phyloP scores from a whole-genome alignment of 2,797 vertebrate genomes.

The Phataginus tetradactyla region DNA sequence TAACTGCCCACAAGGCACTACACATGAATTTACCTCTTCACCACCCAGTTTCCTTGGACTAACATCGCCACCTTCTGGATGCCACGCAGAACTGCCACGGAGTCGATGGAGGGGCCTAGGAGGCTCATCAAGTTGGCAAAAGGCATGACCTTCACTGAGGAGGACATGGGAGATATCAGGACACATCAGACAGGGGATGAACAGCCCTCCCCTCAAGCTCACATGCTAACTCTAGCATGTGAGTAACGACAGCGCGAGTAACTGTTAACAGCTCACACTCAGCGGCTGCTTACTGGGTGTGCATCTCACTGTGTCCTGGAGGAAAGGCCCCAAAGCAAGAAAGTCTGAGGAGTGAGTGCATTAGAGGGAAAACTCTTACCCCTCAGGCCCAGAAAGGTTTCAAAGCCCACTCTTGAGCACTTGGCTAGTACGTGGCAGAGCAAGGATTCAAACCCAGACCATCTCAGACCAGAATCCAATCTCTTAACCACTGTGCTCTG shows the following conservation, averaged over 20 bases:
- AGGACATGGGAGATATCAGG: not conserved
- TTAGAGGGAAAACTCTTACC: not conserved
- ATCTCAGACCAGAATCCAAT: not conserved
- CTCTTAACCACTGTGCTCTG: not conserved
- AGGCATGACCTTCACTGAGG: constrained; percentile 96
- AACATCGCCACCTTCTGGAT: constrained; percentile 99
- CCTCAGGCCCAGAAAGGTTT: not conserved
- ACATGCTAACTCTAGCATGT: rapidly evolving
- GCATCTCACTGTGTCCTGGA: not conserved
- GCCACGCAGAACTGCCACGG: constrained; percentile 94
- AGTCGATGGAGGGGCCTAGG: constrained; percentile 93
- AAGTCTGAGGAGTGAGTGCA: too few relatives aligned
- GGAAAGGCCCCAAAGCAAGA: not conserved
- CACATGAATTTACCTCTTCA: constrained; percentile 92
- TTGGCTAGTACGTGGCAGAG: not conserved
- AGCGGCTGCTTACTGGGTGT: not conserved
- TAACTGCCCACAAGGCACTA: not conserved
- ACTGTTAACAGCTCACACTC: rapidly evolving
- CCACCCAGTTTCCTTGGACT: constrained; percentile 99
- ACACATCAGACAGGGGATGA: not conserved
- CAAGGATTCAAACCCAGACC: not conserved
- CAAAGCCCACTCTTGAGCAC: not conserved
- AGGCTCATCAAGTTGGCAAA: constrained; percentile 98
- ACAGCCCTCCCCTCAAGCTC: not conserved
- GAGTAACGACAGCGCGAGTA: rapidly evolving